A percentile compares a stretch with the other conserved stretches of the same genome.
phyloP scores from a whole-genome alignment of 2,888 invertebrate genomes.

The Pristionchus fissidentatus region DNA sequence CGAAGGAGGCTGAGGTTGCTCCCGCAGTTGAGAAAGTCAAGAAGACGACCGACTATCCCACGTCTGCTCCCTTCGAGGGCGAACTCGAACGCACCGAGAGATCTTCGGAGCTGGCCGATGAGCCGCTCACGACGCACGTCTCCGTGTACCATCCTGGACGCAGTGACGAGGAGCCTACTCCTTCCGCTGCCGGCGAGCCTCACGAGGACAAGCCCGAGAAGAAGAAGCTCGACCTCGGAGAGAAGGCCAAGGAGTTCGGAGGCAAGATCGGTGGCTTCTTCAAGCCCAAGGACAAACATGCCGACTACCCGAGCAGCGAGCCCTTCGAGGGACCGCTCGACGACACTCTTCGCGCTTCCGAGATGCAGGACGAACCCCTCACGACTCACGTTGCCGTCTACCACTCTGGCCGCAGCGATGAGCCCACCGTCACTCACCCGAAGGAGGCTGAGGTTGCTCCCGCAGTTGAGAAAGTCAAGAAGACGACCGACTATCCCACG shows the following conservation, averaged over 20 bases:
- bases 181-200: background rate
- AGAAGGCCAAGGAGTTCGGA: conserved; percentile 9
- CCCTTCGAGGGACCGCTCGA: background rate
- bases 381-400: background rate
- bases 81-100: background rate
- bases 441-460: background rate
- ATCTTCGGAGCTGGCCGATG: background rate
- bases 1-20: background rate
- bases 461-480: background rate
- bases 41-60: background rate
- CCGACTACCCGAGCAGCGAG: background rate
- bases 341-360: background rate
- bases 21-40: background rate
- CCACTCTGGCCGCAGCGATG: background rate
- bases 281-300: conserved; percentile 12
- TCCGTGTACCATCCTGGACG: conserved; percentile 35
- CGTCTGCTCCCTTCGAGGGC: background rate
- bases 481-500: background rate
- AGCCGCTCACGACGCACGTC: background rate
- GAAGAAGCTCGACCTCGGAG: conserved; percentile 21
- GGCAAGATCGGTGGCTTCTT: conserved; percentile 11
- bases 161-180: background rate
- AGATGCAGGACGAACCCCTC: background rate
- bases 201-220: conserved; percentile 4
- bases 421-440: background rate